Evolutionary conservation across 2,113 vertebrate species (phyloP), one percentile per base, ranked within the genome.

Genomic region (Melanostigma gelatinosum): DNA sequence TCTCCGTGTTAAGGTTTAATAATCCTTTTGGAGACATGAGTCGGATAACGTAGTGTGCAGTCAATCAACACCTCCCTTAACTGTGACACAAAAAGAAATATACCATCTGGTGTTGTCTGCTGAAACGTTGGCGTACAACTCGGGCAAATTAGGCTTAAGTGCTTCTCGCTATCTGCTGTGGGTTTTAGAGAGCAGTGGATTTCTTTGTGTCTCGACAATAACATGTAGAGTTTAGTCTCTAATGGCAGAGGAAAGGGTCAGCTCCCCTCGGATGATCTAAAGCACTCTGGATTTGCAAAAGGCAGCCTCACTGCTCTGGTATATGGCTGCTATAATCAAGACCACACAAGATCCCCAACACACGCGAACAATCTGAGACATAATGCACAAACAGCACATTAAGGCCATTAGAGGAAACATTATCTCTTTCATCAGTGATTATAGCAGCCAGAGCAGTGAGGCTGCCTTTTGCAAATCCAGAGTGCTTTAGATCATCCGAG

Each of bases 321-420:
- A 24, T 24, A 24, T 24, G 24, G 64, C 76, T 68, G n/a, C 64
- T 57, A 34, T 80, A 69, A 85, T 80, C 54, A 82, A 1, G 12
- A 4, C 20, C 40, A 27, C 3, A 44, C 13, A 54, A 11, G 3
- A 1, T 4, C 3, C 63, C 9, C 1, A 7, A 9, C 52, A 34
- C 63, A 52, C 42, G 74, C n/a, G 7, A 12, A 24, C 18, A 4
- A 11, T 52, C 18, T 15, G 2, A 36, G 22, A 38, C 46, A 62
- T 8, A 34, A 8, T 8, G 8, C n/a, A 15, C 27, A 12, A 22
- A 63, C 16, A 48, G 52, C 67, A 89, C 80, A 87, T 88, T 80
- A 80, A 52, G 29, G 61, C 84, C 85, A 89, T 87, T 87, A 89
- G 82, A 29, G 50, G 72, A 76, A 73, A 85, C 73, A 82, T 84